Evolutionary conservation across 2,888 invertebrate genomes (phyloP).

Genomic region (Acronicta alni): DNA sequence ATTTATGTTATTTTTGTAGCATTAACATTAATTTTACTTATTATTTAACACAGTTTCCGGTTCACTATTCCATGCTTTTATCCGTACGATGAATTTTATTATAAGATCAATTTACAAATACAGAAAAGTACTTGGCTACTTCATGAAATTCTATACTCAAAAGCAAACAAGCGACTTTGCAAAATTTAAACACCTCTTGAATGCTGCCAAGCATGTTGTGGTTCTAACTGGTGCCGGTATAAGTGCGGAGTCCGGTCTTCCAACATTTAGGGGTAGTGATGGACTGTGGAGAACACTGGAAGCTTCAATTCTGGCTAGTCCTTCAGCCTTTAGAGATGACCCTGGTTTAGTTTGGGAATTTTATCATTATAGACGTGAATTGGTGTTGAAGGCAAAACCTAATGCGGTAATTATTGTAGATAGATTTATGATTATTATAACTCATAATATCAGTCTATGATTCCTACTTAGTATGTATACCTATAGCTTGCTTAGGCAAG

Average conservation of each 20-base stretch:
- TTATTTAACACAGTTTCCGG: not conserved
- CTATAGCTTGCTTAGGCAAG: too few relatives aligned
- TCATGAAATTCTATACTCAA: slow-evolving; percentile 17
- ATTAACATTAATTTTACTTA: not conserved
- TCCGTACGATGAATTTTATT: slow-evolving; percentile 12
- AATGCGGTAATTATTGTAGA: slow-evolving; percentile 89
- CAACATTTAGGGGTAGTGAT: slow-evolving; percentile 95
- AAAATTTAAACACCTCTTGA: slow-evolving; percentile 89
- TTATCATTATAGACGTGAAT: slow-evolving; percentile 95
- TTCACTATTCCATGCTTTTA: not conserved
- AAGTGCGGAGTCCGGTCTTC: slow-evolving; percentile 95
- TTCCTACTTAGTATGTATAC: too few relatives aligned
- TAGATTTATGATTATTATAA: not conserved
- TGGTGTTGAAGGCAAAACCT: slow-evolving; percentile 92
- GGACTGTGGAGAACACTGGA: slow-evolving; percentile 95
- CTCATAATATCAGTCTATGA: too few relatives aligned
- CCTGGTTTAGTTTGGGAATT: slow-evolving; percentile 97
- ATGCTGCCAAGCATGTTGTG: slow-evolving; percentile 90
- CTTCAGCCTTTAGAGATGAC: slow-evolving; percentile 91
- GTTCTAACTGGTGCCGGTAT: slow-evolving; percentile 94
- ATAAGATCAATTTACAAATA: slow-evolving; percentile 8
- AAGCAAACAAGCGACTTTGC: slow-evolving; percentile 74
- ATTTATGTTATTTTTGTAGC: too few relatives aligned
- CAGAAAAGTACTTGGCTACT: slow-evolving; percentile 8
- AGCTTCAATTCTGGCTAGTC: slow-evolving; percentile 91